phyloP scores from a whole-genome alignment of 2,888 invertebrate genomes.

The Amphipyra tragopoginis region DNA sequence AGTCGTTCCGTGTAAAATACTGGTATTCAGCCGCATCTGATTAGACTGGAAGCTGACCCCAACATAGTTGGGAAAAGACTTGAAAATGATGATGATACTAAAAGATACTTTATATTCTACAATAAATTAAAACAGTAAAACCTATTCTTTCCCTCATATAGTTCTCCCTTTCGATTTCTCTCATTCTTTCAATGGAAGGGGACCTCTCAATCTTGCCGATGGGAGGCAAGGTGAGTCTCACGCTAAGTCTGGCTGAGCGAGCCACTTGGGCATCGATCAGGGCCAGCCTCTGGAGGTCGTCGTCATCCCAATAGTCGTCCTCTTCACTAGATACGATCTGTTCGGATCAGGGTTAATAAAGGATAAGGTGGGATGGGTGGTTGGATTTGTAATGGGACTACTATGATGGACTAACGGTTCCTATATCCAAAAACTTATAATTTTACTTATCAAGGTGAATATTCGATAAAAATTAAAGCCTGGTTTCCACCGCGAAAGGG shows the following conservation, averaged over 20 bases:
- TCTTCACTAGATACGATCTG: constrained; percentile 29
- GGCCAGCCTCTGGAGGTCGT: constrained; percentile 63
- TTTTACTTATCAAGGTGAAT: too few species aligned
- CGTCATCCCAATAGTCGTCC: constrained; percentile 76
- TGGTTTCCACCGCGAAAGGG: too few species aligned
- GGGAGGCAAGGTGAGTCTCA: constrained; percentile 66
- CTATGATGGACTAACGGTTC: too few species aligned
- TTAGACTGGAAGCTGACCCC: too few species aligned
- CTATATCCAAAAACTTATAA: too few species aligned
- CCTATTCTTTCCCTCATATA: constrained; percentile 79
- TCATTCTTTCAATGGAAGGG: constrained; percentile 76
- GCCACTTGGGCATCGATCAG: constrained; percentile 74
- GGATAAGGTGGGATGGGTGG: not conserved
- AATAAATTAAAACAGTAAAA: constrained; percentile 32
- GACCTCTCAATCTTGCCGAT: constrained; percentile 75
- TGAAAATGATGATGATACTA: not conserved
- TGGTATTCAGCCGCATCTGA: too few species aligned
- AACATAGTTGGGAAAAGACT: too few species aligned
- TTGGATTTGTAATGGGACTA: too few species aligned
- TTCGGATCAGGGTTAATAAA: not conserved
- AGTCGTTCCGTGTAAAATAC: too few species aligned
- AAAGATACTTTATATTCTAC: constrained; percentile 21
- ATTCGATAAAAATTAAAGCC: too few species aligned
- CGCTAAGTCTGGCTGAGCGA: constrained; percentile 66
- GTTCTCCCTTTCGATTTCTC: constrained; percentile 78